Evolutionary conservation across 2,113 vertebrate species (phyloP).

Genomic region (Phycodurus eques): DNA sequence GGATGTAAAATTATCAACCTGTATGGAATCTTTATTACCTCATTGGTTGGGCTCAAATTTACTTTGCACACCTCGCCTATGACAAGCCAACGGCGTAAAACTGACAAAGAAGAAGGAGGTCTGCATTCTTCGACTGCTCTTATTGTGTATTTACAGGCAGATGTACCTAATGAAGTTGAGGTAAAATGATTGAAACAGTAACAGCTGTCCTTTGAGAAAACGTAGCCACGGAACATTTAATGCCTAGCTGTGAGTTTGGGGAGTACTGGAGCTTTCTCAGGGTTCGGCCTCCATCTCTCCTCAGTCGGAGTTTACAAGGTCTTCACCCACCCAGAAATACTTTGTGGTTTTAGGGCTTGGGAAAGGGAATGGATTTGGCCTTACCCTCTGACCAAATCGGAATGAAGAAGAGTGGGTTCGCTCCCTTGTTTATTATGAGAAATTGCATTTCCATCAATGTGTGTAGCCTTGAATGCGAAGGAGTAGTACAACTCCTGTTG

Average conservation of each 20-base stretch:
- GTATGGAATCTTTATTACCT: slow-evolving; percentile 1
- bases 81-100: neutral
- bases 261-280: neutral
- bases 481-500: neutral
- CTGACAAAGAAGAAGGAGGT: neutral
- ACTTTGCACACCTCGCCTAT: neutral
- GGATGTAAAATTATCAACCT: slow-evolving; percentile 3
- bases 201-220: neutral
- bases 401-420: neutral
- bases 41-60: neutral
- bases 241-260: no score
- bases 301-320: neutral
- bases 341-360: neutral
- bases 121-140: neutral
- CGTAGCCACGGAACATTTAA: neutral
- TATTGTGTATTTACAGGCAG: neutral
- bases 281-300: neutral
- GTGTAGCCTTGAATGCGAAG: neutral
- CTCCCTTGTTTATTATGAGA: neutral
- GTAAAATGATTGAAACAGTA: neutral
- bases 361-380: neutral
- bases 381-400: neutral
- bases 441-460: neutral
- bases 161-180: neutral
- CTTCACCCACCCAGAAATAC: neutral